These are phyloP conservation scores for Diachasmimorpha longicaudata DNA, from an alignment of 1,140 invertebrate genomes.

Conservation along the genomic window DNA sequence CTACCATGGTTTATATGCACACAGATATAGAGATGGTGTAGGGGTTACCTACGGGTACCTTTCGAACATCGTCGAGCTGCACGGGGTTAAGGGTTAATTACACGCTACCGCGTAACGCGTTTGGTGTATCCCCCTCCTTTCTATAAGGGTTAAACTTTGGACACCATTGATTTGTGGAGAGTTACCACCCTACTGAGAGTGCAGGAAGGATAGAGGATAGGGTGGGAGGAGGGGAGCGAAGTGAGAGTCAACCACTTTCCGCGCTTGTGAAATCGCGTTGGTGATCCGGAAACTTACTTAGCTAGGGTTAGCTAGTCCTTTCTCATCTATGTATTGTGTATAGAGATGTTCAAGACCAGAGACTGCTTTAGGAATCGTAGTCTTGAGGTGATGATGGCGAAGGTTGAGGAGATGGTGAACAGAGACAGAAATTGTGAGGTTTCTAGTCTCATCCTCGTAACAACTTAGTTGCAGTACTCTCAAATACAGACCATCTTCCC, in stretches of 20 bases:
- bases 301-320: constrained; percentile 9
- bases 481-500: not conserved
- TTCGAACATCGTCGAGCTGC: constrained; percentile 47
- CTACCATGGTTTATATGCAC: not conserved
- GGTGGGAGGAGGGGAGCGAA: not conserved
- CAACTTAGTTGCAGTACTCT: not conserved
- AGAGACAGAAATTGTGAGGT: not conserved
- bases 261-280: constrained; percentile 16
- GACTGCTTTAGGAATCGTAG: not conserved
- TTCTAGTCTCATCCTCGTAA: not conserved
- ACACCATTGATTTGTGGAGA: constrained; percentile 52
- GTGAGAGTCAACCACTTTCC: constrained; percentile 22
- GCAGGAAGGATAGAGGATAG: not conserved
- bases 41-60: not conserved
- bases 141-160: constrained; percentile 47
- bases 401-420: too few relatives aligned
- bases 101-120: constrained; percentile 44
- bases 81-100: constrained; percentile 49
- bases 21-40: not conserved
- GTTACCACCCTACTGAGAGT: constrained; percentile 22
- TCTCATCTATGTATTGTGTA: constrained; percentile 11
- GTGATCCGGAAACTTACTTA: constrained; percentile 28
- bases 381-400: not conserved
- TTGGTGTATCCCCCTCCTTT: constrained; percentile 6
- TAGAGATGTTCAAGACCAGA: constrained; percentile 4